These are phyloP conservation scores for Psilopsiagon aurifrons DNA, from an alignment of 2,113 vertebrate species.

Conservation along the genomic window DNA sequence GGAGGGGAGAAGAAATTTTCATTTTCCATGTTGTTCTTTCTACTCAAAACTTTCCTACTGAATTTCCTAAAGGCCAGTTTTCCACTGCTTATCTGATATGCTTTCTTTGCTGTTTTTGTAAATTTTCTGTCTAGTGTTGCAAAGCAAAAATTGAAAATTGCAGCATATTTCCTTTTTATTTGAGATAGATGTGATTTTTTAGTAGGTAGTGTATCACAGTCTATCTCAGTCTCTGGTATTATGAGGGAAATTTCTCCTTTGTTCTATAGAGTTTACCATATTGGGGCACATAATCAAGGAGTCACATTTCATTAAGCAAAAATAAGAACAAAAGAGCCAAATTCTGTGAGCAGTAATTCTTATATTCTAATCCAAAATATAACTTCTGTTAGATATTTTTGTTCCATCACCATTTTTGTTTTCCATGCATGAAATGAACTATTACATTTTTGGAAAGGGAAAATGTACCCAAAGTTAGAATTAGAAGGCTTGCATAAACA, in stretches of 20 bases:
- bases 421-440: constrained; percentile 57
- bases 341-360: constrained; percentile 31
- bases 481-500: constrained; percentile 47
- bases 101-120: not conserved
- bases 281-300: not conserved
- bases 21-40: not conserved
- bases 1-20: not conserved
- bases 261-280: not conserved
- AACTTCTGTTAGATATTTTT: constrained; percentile 44
- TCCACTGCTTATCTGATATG: not conserved
- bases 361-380: constrained; percentile 45
- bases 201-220: not conserved
- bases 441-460: constrained; percentile 63
- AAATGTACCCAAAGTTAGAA: constrained; percentile 55
- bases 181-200: not conserved
- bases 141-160: not conserved
- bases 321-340: not conserved
- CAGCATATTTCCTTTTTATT: not conserved
- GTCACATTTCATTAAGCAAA: not conserved
- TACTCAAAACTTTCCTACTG: not conserved
- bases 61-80: not conserved
- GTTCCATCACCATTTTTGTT: constrained; percentile 6
- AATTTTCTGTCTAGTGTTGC: not conserved
- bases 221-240: not conserved
- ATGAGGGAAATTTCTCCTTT: not conserved